A percentile compares a stretch with the other conserved stretches of the same genome.
Conservation (phyloP, 2,113 vertebrate species). For the Hipposideros armiger region DNA sequence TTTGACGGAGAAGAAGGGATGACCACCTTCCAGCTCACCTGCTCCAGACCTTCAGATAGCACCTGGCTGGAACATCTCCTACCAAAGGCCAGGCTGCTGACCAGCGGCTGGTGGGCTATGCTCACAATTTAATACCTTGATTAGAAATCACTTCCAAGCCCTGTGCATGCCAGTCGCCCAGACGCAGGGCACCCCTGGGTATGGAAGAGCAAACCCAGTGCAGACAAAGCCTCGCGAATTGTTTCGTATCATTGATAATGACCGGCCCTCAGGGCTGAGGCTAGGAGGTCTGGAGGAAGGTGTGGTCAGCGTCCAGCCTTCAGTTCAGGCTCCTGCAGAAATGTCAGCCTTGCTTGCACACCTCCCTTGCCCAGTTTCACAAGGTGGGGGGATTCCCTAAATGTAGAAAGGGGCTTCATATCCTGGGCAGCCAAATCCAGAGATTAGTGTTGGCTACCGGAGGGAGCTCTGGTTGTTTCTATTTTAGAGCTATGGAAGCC, state of each 20-base stretch:
- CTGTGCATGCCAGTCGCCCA: not conserved
- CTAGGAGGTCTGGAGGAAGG: accelerated
- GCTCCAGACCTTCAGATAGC: not conserved
- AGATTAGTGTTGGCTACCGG: not conserved
- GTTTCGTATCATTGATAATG: no score
- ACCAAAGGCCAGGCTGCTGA: not conserved
- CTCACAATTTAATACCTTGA: not conserved
- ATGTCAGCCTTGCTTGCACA: not conserved
- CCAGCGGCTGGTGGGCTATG: not conserved
- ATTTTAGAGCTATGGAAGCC: not conserved
- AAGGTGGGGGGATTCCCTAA: not conserved
- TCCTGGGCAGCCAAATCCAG: not conserved
- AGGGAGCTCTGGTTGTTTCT: not conserved
- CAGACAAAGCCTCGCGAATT: accelerated
- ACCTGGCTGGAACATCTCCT: not conserved
- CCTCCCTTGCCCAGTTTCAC: not conserved
- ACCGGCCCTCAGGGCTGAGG: not conserved
- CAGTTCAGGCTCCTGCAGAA: no score
- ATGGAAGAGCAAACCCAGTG: not conserved
- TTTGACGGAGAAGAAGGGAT: not conserved
- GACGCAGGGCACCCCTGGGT: not conserved
- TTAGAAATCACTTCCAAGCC: not conserved
- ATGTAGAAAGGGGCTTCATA: not conserved
- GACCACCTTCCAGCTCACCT: not conserved
- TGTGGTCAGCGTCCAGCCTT: not conserved